phyloP scores from a whole-genome alignment of 1,140 invertebrate genomes.

The Rhopalosiphum maidis region DNA sequence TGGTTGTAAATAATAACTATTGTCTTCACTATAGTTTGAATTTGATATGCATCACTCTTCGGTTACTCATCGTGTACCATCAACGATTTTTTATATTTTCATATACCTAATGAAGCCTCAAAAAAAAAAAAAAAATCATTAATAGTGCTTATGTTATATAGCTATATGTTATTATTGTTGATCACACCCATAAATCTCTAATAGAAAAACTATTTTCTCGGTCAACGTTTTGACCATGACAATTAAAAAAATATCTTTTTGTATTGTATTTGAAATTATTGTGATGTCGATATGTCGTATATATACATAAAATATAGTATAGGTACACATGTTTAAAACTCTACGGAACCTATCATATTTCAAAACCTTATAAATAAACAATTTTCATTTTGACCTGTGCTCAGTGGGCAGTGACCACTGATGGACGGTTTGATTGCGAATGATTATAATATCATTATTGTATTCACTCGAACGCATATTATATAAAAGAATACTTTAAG shows the following conservation, averaged over 20 bases:
- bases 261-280: not conserved
- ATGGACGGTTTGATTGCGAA: not conserved
- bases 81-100: not conserved
- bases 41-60: not conserved
- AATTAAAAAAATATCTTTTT: not conserved
- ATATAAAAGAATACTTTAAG: not conserved
- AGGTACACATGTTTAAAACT: not conserved
- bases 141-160: not conserved
- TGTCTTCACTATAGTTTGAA: not conserved
- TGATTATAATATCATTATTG: slow-evolving; percentile 10
- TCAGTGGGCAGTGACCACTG: not conserved
- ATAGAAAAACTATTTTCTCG: not conserved
- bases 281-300: not conserved
- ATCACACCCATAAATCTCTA: not conserved
- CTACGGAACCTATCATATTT: not conserved
- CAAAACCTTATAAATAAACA: slow-evolving; percentile 13
- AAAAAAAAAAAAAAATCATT: not conserved
- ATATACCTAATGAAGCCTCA: too few species aligned
- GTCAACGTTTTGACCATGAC: not conserved
- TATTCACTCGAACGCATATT: not conserved
- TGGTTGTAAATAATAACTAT: not conserved
- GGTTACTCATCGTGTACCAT: not conserved
- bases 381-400: not conserved
- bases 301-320: not conserved
- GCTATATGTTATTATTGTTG: not conserved